A percentile compares a stretch with the other conserved stretches of the same genome.
These are phyloP conservation scores for Nemurella pictetii DNA, from an alignment of 2,888 invertebrate species.

Conservation along the genomic window DNA sequence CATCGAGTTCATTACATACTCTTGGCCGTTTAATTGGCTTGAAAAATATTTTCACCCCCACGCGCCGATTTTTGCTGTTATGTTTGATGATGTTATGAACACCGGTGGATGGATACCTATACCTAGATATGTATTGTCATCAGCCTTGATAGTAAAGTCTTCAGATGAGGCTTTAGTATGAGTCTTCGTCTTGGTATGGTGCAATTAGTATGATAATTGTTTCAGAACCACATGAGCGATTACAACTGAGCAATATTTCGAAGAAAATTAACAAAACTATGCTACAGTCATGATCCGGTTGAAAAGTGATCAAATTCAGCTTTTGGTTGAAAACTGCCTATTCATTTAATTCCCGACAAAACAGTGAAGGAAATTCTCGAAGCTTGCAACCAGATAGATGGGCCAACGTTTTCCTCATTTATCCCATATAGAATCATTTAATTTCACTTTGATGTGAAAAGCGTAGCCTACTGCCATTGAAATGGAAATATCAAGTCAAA, in stretches of 20 bases:
- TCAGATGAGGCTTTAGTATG: no score
- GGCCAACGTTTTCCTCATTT: not conserved
- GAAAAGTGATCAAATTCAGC: slow-evolving; percentile 36
- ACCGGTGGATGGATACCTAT: no score
- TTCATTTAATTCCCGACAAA: slow-evolving; percentile 15
- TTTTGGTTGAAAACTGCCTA: not conserved
- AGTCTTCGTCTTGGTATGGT: no score
- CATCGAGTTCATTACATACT: slow-evolving; percentile 12
- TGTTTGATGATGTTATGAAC: no score
- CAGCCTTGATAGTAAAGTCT: no score
- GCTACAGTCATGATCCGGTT: slow-evolving; percentile 35
- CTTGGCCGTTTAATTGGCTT: slow-evolving; percentile 13
- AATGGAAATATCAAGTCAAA: slow-evolving; percentile 25
- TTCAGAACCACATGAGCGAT: no score
- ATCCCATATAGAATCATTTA: not conserved
- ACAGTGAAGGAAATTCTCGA: no score
- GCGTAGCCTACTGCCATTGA: slow-evolving; percentile 10
- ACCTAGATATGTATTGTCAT: no score
- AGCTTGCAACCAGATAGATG: not conserved
- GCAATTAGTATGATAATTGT: no score
- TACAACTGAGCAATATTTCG: no score
- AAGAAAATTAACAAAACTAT: no score
- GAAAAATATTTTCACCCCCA: slow-evolving; percentile 15
- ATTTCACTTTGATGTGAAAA: slow-evolving; percentile 24
- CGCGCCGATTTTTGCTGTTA: no score